phyloP scores from a whole-genome alignment of 2,888 invertebrate genomes.

The Ophonus ardosiacus region DNA sequence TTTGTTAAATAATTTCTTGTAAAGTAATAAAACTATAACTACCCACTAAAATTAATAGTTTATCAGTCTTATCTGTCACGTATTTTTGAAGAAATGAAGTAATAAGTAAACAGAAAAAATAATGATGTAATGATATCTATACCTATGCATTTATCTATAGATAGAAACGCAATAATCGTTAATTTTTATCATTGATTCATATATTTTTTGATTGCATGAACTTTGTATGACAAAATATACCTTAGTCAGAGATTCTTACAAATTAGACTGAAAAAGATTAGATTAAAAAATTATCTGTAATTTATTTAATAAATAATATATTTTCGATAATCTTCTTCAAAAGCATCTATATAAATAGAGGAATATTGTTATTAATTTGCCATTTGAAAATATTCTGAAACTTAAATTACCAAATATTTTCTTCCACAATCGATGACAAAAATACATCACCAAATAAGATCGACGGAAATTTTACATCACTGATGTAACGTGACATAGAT shows the following conservation, averaged over 20 bases:
- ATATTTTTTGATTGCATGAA: neutral
- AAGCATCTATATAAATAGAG: too few species aligned
- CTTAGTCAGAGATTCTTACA: neutral
- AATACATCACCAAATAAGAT: too few species aligned
- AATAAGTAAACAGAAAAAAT: slow-evolving; percentile 18
- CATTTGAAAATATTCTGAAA: too few species aligned
- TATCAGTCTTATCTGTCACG: neutral
- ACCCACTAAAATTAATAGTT: neutral
- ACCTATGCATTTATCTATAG: neutral
- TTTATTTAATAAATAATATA: too few species aligned
- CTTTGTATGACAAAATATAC: neutral
- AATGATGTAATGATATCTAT: neutral
- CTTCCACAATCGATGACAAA: too few species aligned
- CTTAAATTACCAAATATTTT: too few species aligned
- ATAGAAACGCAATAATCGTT: slow-evolving; percentile 3
- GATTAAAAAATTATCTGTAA: slow-evolving; percentile 6
- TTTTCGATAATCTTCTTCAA: too few species aligned
- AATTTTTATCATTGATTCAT: slow-evolving; percentile 16
- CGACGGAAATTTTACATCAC: too few species aligned
- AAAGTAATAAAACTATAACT: too few species aligned
- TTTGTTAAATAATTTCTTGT: too few species aligned
- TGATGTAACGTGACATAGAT: too few species aligned
- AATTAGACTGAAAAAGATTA: neutral
- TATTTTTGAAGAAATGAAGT: neutral
- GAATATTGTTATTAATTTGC: too few species aligned